These are phyloP conservation scores for Lycaena phlaeas DNA, from an alignment of 2,888 invertebrate species.

Conservation along the genomic window DNA sequence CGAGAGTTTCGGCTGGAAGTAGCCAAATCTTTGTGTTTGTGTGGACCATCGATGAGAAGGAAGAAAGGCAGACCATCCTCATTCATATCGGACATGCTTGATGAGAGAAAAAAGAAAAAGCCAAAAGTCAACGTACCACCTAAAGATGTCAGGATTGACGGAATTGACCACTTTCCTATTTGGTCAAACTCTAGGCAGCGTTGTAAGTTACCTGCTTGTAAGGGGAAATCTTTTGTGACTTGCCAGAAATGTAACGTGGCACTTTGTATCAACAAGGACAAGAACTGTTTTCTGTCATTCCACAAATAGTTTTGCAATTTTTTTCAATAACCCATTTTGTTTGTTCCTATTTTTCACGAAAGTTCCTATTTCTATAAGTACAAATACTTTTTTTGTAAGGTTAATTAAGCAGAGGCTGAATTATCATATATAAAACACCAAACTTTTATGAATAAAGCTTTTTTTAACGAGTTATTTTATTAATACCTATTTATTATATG, in stretches of 20 bases:
- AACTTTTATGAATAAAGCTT: no score
- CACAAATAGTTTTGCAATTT: background rate
- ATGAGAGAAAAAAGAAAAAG: constrained; percentile 6
- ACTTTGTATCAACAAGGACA: constrained; percentile 20
- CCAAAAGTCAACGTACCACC: constrained; percentile 15
- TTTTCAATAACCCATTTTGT: no score
- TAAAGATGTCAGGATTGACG: constrained; percentile 19
- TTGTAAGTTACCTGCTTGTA: constrained; percentile 20
- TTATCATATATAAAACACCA: no score
- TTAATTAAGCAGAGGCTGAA: no score
- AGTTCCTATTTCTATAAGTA: no score
- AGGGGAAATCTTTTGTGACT: constrained; percentile 16
- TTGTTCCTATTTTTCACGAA: no score
- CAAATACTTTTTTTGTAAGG: no score
- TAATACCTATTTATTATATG: no score
- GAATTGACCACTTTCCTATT: constrained; percentile 16
- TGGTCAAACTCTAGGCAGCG: constrained; percentile 18
- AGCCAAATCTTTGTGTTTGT: constrained; percentile 7
- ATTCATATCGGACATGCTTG: background rate
- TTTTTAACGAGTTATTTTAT: no score
- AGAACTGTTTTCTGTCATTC: constrained; percentile 18
- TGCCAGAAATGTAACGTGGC: constrained; percentile 19
- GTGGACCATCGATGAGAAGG: constrained; percentile 11
- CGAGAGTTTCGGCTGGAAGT: background rate
- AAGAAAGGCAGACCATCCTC: constrained; percentile 15